Evolutionary conservation across 2,888 invertebrate genomes (phyloP).

Genomic region (Morpho deidamia): DNA sequence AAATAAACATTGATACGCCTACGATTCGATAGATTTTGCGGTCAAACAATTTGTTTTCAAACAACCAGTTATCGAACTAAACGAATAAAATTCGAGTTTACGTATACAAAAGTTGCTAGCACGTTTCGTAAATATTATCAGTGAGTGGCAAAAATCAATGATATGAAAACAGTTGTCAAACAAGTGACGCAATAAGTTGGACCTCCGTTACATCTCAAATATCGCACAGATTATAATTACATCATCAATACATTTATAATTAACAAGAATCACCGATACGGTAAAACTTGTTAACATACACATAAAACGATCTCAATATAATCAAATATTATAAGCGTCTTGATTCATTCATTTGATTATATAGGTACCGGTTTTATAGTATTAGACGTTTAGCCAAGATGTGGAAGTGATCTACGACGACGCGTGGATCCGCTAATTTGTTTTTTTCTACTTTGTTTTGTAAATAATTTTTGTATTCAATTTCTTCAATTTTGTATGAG

Average conservation of each 20-base stretch:
- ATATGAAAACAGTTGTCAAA: slow-evolving; percentile 9
- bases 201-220: slow-evolving; percentile 11
- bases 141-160: background rate
- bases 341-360: background rate
- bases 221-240: slow-evolving; percentile 18
- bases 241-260: slow-evolving; percentile 12
- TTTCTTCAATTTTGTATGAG: too few relatives aligned
- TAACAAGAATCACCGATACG: slow-evolving; percentile 1
- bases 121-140: background rate
- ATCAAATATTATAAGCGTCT: background rate
- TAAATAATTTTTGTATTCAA: too few relatives aligned
- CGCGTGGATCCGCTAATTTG: too few relatives aligned
- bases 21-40: too few relatives aligned
- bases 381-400: background rate
- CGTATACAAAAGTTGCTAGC: background rate
- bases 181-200: slow-evolving; percentile 9
- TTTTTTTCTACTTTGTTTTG: too few relatives aligned
- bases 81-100: background rate
- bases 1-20: too few relatives aligned
- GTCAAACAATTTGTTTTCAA: too few relatives aligned
- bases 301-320: background rate
- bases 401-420: too few relatives aligned
- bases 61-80: background rate
- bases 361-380: background rate
- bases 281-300: background rate